Conservation (phyloP, 2,888 invertebrate genomes). For the Cecidostiba fungosa region DNA sequence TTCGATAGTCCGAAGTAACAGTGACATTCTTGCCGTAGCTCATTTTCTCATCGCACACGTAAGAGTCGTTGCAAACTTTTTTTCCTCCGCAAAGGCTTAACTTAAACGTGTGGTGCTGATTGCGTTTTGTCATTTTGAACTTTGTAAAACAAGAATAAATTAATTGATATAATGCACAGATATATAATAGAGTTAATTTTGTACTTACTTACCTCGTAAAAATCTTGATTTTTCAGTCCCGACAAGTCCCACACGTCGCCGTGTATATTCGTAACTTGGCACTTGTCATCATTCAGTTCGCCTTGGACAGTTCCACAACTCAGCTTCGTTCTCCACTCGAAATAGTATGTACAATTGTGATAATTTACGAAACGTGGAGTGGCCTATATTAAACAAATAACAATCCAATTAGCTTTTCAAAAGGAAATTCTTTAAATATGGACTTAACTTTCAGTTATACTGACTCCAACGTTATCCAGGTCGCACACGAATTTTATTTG, state of each 20-base stretch:
- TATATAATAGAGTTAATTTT: too few species aligned
- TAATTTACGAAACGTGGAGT: constrained; percentile 70
- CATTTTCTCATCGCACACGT: constrained; percentile 69
- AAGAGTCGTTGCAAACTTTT: constrained; percentile 45
- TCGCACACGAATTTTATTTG: constrained; percentile 27
- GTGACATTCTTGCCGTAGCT: constrained; percentile 69
- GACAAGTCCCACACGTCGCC: constrained; percentile 35
- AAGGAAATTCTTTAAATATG: background rate
- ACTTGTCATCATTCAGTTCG: constrained; percentile 34
- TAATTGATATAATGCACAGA: background rate
- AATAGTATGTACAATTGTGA: constrained; percentile 70
- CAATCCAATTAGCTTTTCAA: background rate
- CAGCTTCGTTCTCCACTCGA: constrained; percentile 73
- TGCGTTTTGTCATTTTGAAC: background rate
- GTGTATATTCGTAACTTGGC: background rate
- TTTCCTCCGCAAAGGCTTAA: constrained; percentile 18
- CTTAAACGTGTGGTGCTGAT: background rate
- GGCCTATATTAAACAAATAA: constrained; percentile 65
- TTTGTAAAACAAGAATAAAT: background rate
- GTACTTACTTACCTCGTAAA: background rate
- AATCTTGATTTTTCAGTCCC: background rate
- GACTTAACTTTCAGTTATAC: background rate
- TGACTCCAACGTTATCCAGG: background rate
- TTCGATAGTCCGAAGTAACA: constrained; percentile 71
- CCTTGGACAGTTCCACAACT: constrained; percentile 69